Percentiles rank a stretch among this genome's conserved stretches.
These are phyloP conservation scores for Pelecanoides urinatrix DNA, from an alignment of 2,113 vertebrate species.

Conservation along the genomic window DNA sequence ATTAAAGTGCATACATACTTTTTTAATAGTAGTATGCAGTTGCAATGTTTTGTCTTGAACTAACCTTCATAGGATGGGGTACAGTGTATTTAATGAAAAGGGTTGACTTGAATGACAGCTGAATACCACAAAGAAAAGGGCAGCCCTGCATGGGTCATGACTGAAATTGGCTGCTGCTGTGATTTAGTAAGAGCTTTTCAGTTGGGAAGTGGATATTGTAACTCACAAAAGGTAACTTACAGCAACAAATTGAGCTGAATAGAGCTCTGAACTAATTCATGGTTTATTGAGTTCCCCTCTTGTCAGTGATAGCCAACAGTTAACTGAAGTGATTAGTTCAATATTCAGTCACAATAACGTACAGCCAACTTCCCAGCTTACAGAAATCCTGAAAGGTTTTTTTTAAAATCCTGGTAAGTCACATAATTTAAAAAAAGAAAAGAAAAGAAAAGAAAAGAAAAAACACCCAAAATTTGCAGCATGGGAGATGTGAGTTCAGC, in stretches of 20 bases:
- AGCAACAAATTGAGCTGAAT: constrained; percentile 85
- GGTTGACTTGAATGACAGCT: constrained; percentile 82
- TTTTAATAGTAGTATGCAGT: not conserved
- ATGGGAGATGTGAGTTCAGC: not conserved
- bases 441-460: not conserved
- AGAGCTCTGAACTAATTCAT: constrained; percentile 66
- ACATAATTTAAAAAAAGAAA: not conserved
- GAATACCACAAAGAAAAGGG: constrained; percentile 81
- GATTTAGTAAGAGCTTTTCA: constrained; percentile 76
- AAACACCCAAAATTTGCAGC: not conserved
- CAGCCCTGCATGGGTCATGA: constrained; percentile 75
- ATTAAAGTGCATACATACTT: not conserved
- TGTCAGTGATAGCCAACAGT: constrained; percentile 45
- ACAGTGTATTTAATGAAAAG: constrained; percentile 83
- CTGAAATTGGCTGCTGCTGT: constrained; percentile 76
- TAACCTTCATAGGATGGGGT: not conserved
- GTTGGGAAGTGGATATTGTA: constrained; percentile 78
- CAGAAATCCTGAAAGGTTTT: not conserved
- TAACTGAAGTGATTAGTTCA: constrained; percentile 64
- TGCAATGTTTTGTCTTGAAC: constrained; percentile 4
- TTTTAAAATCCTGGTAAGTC: not conserved
- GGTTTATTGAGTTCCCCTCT: constrained; percentile 55
- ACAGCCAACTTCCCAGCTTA: not conserved
- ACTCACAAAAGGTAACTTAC: constrained; percentile 82
- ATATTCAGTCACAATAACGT: constrained; percentile 61